Evolutionary conservation across 2,113 vertebrate species (phyloP).

Genomic region (Strix uralensis): DNA sequence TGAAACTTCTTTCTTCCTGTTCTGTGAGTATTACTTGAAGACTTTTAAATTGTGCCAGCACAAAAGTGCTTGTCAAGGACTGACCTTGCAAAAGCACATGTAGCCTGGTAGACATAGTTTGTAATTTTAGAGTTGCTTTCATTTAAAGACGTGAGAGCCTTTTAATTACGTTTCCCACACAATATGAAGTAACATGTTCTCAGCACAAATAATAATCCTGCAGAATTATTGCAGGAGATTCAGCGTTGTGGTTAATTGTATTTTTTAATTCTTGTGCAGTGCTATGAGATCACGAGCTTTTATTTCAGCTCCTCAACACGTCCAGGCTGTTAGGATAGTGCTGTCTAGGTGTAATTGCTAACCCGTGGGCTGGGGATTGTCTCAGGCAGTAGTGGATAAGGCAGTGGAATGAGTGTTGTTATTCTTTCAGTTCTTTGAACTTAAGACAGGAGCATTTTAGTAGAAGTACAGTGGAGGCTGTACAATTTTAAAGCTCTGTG

Average conservation of each 20-base stretch:
- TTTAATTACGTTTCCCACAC: conserved; percentile 21
- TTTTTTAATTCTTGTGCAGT: neutral
- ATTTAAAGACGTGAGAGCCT: neutral
- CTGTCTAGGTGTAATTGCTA: neutral
- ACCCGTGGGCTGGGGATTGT: neutral
- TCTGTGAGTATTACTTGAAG: conserved; percentile 78
- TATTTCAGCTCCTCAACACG: neutral
- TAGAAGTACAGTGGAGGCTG: neutral
- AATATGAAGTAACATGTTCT: neutral
- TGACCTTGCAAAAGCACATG: neutral
- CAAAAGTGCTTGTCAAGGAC: neutral
- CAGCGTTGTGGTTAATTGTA: neutral
- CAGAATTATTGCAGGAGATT: neutral
- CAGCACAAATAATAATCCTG: neutral
- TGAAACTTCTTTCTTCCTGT: conserved; percentile 89
- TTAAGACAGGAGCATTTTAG: neutral
- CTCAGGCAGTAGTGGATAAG: neutral
- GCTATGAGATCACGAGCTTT: neutral
- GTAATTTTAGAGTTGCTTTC: conserved; percentile 1
- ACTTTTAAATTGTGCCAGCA: neutral
- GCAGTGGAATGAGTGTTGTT: fast-evolving
- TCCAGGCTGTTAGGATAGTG: neutral
- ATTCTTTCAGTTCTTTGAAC: neutral
- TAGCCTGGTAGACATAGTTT: neutral
- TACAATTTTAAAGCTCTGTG: neutral